Conservation (phyloP, 2,113 vertebrate species). For the Pangasianodon gigas region DNA sequence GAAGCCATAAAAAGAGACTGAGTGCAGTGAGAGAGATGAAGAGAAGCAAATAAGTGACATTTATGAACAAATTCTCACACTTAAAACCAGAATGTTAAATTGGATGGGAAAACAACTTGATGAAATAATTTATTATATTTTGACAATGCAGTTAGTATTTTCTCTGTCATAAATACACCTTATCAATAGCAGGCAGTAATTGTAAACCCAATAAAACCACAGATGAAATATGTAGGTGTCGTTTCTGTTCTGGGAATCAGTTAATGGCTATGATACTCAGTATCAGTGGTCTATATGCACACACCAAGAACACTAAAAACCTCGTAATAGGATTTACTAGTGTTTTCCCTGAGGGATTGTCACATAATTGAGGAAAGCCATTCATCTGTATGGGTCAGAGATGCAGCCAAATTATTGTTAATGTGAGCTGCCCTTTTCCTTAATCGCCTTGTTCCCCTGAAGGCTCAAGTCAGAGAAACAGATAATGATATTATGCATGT, state of each 20-base stretch:
- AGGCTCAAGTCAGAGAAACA: conserved; percentile 63
- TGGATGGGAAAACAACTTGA: not conserved
- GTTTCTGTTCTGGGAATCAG: conserved; percentile 23
- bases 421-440: conserved; percentile 64
- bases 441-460: conserved; percentile 62
- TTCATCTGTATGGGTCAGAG: conserved; percentile 48
- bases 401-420: conserved; percentile 51
- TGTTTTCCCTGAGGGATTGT: conserved; percentile 25
- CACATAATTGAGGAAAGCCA: conserved; percentile 53
- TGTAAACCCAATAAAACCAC: not conserved
- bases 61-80: not conserved
- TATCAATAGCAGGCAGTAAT: not conserved
- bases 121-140: not conserved
- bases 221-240: not conserved
- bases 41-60: not conserved
- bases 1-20: not conserved
- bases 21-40: not conserved
- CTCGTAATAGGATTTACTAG: conserved; percentile 39
- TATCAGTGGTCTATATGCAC: not conserved
- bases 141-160: not conserved
- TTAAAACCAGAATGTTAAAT: not conserved
- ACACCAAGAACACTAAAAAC: conserved; percentile 27
- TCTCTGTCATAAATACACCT: too few relatives aligned
- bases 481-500: conserved; percentile 68
- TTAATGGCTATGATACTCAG: not conserved